These are phyloP conservation scores for Epinephelus awoara DNA, from an alignment of 2,797 vertebrate species.

Conservation along the genomic window DNA sequence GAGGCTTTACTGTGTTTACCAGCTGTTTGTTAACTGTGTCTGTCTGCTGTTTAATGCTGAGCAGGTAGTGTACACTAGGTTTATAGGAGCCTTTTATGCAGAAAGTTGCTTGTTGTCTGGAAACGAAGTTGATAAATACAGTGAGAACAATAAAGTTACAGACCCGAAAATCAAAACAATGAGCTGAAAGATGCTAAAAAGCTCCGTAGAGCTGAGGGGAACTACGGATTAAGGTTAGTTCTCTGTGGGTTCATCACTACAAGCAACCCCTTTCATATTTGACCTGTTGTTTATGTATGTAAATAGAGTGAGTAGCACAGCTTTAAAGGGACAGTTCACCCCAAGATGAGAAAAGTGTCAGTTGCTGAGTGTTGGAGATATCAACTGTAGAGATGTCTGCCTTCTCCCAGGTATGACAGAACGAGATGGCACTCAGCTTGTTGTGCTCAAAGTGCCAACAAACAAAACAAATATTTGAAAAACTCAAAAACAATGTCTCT, in stretches of 20 bases:
- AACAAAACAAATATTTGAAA: too few relatives aligned
- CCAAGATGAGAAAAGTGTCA: too few relatives aligned
- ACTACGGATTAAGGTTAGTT: too few relatives aligned
- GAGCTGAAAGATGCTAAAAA: background rate
- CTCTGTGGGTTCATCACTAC: too few relatives aligned
- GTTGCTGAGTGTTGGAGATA: too few relatives aligned
- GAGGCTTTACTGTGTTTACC: background rate
- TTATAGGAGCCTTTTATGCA: background rate
- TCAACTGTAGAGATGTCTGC: too few relatives aligned
- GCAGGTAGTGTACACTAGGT: background rate
- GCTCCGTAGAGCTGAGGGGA: too few relatives aligned
- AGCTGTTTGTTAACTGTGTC: background rate
- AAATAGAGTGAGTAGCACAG: background rate
- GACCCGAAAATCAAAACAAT: background rate
- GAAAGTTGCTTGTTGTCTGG: background rate
- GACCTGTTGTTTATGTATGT: background rate
- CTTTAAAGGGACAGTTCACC: too few relatives aligned
- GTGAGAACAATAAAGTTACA: background rate
- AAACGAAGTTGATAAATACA: background rate
- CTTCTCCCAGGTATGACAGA: too few relatives aligned
- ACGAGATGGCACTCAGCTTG: too few relatives aligned
- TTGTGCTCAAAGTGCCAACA: too few relatives aligned
- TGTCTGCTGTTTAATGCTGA: background rate
- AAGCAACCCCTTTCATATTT: background rate
- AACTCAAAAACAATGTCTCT: too few relatives aligned